These are phyloP conservation scores for Spongilla lacustris DNA, from an alignment of 37 sponge, comb jelly and placozoan species.

Conservation along the genomic window DNA sequence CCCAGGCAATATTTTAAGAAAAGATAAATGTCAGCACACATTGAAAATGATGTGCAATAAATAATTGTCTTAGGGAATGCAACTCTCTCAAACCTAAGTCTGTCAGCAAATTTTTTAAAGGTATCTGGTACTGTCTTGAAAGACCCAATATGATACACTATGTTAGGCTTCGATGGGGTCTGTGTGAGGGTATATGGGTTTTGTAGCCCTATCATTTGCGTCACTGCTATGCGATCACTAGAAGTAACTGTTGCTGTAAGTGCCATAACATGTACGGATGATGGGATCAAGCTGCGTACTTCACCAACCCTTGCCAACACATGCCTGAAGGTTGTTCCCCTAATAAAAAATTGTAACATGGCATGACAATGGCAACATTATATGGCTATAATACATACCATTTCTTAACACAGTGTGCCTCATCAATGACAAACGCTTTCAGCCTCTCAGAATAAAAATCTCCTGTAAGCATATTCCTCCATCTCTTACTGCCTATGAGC, in stretches of 20 bases:
- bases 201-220: slow-evolving; percentile 19
- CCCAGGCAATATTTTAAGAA: slow-evolving; percentile 12
- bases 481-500: neutral
- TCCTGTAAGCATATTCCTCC: neutral
- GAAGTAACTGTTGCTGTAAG: slow-evolving; percentile 44
- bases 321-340: slow-evolving; percentile 28
- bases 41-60: neutral
- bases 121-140: slow-evolving; percentile 8
- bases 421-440: slow-evolving; percentile 36
- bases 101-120: neutral
- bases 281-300: slow-evolving; percentile 29
- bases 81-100: neutral
- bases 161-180: neutral
- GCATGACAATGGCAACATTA: neutral
- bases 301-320: slow-evolving; percentile 19
- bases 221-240: neutral
- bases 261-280: slow-evolving; percentile 18
- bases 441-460: slow-evolving; percentile 14
- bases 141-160: neutral
- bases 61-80: slow-evolving; percentile 10
- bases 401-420: slow-evolving; percentile 48
- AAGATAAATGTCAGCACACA: slow-evolving; percentile 4
- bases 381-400: slow-evolving; percentile 12
- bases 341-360: neutral
- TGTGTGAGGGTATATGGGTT: slow-evolving; percentile 4